Base-by-base conservation (phyloP, 2,113 vertebrate genomes). In the Cynopterus brachyotis region DNA sequence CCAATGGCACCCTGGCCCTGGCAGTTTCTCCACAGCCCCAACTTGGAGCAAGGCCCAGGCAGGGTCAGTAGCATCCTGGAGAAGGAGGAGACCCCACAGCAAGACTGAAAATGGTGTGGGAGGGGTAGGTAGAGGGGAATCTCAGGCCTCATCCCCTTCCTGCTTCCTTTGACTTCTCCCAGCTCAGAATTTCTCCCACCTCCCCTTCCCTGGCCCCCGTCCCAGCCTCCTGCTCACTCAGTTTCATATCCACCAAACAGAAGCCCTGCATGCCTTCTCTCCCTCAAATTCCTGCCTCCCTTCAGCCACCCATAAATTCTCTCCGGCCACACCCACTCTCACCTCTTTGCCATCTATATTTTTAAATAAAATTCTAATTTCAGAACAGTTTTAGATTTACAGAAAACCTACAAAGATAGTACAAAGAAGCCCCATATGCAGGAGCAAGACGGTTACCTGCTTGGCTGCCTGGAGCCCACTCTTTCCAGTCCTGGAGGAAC, bases 281-380 rank as follows among this genome's bases (percentile, higher is more conserved):
- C 83, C 92, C 92, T 73, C 88, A 92, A 64, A 96, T 80, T 87
- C 59, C 55, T 66, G 32, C 60, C 55, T 89, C 62, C 32, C 62
- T 73, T 37, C 42, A 64, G 16, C 81, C 72, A 73, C 83, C 83
- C 72, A 79, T 91, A 89, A 86, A 59, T 30, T 45, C 69, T 60
- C 73, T 80, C 57, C 75, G 84, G 80, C 84, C 95, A 94, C 53
- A 13, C 96, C 93, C 70, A 92, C 81, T 94, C 59, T 96, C 91
- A 92, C 84, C 91, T 95, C 95, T 95, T 92, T 94, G 64, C 66
- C 62, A 87, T 92, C 57, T 79, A 28, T 76, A 62, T 85, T 95
- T 95, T 80, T 26, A 83, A 72, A 90, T 93, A 91, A 94, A 88
- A 64, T 79, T 97, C 70, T 87, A 84, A 78, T 72, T 91, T 92